These are phyloP conservation scores for Melierax canorus DNA, from an alignment of 2,113 vertebrate genomes.

Conservation along the genomic window DNA sequence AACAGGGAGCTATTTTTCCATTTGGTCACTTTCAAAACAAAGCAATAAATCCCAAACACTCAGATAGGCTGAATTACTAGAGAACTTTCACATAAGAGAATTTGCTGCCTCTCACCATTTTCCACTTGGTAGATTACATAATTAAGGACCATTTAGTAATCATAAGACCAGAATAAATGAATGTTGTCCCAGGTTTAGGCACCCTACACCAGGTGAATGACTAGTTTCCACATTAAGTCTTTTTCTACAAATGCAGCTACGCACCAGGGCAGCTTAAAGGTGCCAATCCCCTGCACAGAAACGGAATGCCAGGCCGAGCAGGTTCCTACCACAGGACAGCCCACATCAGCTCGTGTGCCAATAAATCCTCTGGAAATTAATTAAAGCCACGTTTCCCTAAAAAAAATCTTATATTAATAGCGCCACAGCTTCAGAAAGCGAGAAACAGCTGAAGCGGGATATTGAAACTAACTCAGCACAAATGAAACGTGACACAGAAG, in stretches of 20 bases:
- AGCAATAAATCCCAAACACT: neutral
- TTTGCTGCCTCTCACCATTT: neutral
- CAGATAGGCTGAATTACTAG: neutral
- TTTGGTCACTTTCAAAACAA: neutral
- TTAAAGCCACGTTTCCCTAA: neutral
- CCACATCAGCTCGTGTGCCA: accelerated
- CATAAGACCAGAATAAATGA: neutral
- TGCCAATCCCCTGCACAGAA: neutral
- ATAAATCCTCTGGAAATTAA: neutral
- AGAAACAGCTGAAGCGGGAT: accelerated
- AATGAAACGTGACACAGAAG: neutral
- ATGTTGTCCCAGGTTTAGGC: neutral
- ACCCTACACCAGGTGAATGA: accelerated
- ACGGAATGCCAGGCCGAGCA: accelerated
- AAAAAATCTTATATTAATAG: neutral
- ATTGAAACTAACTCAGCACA: neutral
- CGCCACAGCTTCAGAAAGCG: neutral
- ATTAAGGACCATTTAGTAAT: neutral
- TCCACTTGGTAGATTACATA: neutral
- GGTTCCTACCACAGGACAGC: neutral
- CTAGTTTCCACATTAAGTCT: neutral
- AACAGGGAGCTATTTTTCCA: neutral
- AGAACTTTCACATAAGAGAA: neutral
- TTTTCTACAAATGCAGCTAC: accelerated
- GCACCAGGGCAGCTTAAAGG: neutral